phyloP scores from a whole-genome alignment of 2,888 invertebrate species.

The Tanypteryx hageni region DNA sequence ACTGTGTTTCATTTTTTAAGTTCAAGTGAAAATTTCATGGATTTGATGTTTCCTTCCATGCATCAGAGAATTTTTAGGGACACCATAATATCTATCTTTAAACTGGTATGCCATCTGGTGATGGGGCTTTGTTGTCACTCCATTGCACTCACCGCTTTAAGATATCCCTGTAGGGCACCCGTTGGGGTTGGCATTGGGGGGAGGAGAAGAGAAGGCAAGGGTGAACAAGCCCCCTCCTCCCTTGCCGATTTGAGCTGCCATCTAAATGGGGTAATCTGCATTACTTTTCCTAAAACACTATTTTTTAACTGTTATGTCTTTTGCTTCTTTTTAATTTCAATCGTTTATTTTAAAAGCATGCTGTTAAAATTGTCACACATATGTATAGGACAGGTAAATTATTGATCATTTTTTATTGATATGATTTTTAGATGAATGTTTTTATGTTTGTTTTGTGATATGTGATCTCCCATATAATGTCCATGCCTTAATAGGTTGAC shows the following conservation, averaged over 20 bases:
- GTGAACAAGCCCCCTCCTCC: constrained; percentile 22
- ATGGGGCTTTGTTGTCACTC: constrained; percentile 55
- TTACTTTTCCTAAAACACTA: constrained; percentile 45
- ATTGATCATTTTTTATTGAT: neutral
- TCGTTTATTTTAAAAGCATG: constrained; percentile 43
- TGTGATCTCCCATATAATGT: neutral
- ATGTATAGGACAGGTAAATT: neutral
- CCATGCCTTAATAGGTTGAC: neutral
- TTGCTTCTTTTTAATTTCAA: constrained; percentile 41
- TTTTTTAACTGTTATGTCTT: constrained; percentile 42
- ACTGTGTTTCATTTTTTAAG: neutral
- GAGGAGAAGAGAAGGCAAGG: constrained; percentile 15
- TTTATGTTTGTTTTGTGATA: neutral
- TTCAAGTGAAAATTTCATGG: constrained; percentile 17
- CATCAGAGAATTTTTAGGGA: neutral
- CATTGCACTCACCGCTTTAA: constrained; percentile 49
- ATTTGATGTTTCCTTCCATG: neutral
- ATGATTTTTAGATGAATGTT: neutral
- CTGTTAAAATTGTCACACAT: constrained; percentile 5
- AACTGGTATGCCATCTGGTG: constrained; percentile 39
- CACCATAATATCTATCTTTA: constrained; percentile 11
- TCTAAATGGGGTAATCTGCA: constrained; percentile 57
- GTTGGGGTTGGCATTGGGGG: constrained; percentile 45
- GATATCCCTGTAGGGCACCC: constrained; percentile 47
- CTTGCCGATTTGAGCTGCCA: constrained; percentile 47